phyloP scores from a whole-genome alignment of 2,113 vertebrate genomes.

The Aegotheles bennettii region DNA sequence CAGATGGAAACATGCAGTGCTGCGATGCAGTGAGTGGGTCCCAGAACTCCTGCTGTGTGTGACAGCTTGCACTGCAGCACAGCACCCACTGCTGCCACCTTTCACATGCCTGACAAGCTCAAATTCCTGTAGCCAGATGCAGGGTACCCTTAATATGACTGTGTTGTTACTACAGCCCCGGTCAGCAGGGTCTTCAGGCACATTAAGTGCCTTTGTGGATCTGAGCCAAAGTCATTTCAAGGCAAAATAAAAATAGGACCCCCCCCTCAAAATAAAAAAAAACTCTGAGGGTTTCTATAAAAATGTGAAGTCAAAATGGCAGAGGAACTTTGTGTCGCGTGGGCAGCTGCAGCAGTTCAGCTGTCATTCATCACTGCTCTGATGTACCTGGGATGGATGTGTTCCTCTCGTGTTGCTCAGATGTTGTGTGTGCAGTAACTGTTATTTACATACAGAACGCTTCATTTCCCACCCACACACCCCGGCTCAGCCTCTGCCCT shows the following conservation, averaged over 20 bases:
- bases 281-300: background rate
- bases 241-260: background rate
- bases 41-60: background rate
- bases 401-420: background rate
- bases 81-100: background rate
- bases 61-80: background rate
- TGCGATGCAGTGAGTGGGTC: background rate
- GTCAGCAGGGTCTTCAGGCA: background rate
- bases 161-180: background rate
- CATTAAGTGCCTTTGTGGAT: background rate
- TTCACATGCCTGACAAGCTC: background rate
- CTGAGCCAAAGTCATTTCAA: conserved; percentile 12
- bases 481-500: background rate
- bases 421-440: conserved; percentile 9
- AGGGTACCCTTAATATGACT: background rate
- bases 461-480: background rate
- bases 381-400: background rate
- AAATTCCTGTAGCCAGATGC: background rate
- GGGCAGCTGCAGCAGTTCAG: background rate
- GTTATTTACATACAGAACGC: background rate
- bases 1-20: background rate
- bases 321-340: background rate
- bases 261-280: background rate
- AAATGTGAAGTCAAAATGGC: conserved; percentile 13
- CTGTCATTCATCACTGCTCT: background rate